Evolutionary conservation across 1,140 invertebrate genomes (phyloP).

Genomic region (Cyclargus thomasi): DNA sequence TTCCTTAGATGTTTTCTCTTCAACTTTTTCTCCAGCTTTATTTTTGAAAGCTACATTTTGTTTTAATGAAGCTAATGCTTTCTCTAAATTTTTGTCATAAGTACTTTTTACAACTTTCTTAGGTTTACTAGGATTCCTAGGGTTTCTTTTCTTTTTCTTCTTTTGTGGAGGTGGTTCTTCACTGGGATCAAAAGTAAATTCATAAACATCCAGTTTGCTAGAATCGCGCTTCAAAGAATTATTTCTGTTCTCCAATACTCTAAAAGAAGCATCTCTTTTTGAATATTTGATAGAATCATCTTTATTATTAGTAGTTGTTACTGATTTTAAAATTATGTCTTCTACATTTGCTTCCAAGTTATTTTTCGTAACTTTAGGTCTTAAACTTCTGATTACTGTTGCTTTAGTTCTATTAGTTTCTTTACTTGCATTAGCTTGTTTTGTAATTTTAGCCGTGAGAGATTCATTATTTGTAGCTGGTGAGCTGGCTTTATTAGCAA

Average conservation of each 20-base stretch:
- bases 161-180: conserved; percentile 62
- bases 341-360: background rate
- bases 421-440: background rate
- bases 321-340: background rate
- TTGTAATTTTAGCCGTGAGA: background rate
- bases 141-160: conserved; percentile 43
- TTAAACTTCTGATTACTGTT: background rate
- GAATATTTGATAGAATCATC: conserved; percentile 19
- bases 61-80: conserved; percentile 51
- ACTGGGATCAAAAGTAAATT: conserved; percentile 64
- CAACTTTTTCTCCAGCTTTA: conserved; percentile 19
- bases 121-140: conserved; percentile 42
- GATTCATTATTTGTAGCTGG: background rate
- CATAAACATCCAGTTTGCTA: conserved; percentile 55
- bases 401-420: background rate
- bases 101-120: conserved; percentile 46
- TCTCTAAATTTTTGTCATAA: conserved; percentile 58
- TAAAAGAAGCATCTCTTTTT: conserved; percentile 37
- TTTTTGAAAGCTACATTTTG: conserved; percentile 32
- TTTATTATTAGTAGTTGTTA: conserved; percentile 8
- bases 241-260: conserved; percentile 44
- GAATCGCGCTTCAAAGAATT: conserved; percentile 36
- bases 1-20: background rate
- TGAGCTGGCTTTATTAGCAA: background rate
- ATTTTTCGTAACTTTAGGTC: background rate